phyloP scores from a whole-genome alignment of 2,113 vertebrate genomes.

The Mirza zaza region DNA sequence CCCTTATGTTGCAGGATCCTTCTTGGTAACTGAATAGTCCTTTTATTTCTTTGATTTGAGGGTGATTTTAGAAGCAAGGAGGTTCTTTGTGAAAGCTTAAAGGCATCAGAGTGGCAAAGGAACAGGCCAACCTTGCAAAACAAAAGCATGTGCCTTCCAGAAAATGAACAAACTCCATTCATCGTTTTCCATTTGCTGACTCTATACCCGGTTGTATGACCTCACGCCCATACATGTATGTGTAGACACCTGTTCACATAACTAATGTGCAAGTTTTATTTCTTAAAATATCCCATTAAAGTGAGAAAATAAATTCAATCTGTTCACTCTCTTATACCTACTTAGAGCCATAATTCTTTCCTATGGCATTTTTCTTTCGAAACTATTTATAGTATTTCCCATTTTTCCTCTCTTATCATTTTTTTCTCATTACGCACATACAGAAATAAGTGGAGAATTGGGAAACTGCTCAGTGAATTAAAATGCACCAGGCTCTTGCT shows the following conservation, averaged over 20 bases:
- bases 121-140: conserved; percentile 48
- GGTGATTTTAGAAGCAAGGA: conserved; percentile 67
- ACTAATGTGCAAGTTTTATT: conserved; percentile 18
- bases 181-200: background rate
- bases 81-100: conserved; percentile 68
- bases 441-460: conserved; percentile 75
- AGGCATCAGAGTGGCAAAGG: background rate
- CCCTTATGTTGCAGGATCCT: conserved; percentile 82
- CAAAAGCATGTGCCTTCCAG: conserved; percentile 1
- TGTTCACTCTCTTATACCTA: conserved; percentile 31
- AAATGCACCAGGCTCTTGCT: conserved; percentile 74
- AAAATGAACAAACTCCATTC: conserved; percentile 21
- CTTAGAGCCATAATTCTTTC: conserved; percentile 59
- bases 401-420: conserved; percentile 62
- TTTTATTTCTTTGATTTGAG: conserved; percentile 81
- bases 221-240: background rate
- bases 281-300: conserved; percentile 65
- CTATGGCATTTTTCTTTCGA: conserved; percentile 59
- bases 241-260: background rate
- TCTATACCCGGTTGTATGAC: no score
- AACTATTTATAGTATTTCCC: conserved; percentile 72
- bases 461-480: conserved; percentile 80
- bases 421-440: conserved; percentile 72
- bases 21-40: conserved; percentile 78
- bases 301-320: conserved; percentile 56